phyloP scores from a whole-genome alignment of 2,113 vertebrate genomes.

The Paratilapia polleni region DNA sequence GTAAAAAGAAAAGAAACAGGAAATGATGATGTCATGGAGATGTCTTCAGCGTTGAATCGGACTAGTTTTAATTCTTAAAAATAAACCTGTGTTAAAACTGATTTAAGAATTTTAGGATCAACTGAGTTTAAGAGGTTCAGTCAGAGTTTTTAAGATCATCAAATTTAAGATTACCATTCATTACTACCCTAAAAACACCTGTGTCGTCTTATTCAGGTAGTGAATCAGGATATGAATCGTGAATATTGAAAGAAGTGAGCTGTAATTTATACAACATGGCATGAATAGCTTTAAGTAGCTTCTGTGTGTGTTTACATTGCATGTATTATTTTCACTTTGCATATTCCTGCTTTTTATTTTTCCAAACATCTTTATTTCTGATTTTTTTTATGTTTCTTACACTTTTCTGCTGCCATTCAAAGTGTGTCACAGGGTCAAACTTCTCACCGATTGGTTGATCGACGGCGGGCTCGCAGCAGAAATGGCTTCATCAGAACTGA shows the following conservation, averaged over 20 bases:
- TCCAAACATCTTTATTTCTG: background rate
- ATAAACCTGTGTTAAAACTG: background rate
- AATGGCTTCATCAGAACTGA: background rate
- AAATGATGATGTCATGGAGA: no score
- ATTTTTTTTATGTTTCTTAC: background rate
- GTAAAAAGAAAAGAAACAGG: slow-evolving; percentile 1
- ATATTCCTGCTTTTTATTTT: no score
- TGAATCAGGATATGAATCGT: background rate
- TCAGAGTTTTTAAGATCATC: no score
- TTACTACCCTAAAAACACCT: background rate
- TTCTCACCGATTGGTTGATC: background rate
- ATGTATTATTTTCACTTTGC: no score
- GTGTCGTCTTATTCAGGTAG: background rate
- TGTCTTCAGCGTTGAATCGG: no score
- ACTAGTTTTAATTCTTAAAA: no score
- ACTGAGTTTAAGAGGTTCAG: background rate
- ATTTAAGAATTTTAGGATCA: background rate
- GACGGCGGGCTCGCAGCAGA: background rate
- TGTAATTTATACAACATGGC: no score
- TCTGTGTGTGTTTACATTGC: no score
- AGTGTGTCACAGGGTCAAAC: background rate
- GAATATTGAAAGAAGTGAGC: no score
- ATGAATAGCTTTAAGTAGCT: no score
- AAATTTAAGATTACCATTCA: no score
- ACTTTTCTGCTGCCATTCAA: accelerated